These are phyloP conservation scores for Crocuta crocuta DNA, from an alignment of 2,113 vertebrate genomes.

Conservation along the genomic window DNA sequence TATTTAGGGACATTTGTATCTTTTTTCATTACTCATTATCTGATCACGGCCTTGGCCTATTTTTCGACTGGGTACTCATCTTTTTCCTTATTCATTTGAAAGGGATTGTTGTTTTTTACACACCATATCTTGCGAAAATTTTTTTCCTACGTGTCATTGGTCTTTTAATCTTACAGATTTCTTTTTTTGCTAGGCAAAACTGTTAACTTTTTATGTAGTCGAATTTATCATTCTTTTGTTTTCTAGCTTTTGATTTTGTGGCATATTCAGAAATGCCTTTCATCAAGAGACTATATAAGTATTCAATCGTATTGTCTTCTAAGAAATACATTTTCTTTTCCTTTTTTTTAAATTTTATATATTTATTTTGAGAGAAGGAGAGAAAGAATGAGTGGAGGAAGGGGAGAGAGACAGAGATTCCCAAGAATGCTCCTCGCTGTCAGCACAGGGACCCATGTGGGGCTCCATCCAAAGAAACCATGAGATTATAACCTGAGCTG, in stretches of 20 bases:
- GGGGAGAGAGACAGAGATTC: no score
- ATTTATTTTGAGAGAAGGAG: no score
- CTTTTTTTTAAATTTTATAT: no score
- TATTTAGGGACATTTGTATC: background rate
- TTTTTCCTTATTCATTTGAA: constrained; percentile 11
- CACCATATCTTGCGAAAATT: background rate
- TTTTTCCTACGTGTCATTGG: background rate
- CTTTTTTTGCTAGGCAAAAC: background rate
- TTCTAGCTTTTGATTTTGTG: background rate
- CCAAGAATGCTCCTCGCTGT: background rate
- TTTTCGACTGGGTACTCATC: background rate
- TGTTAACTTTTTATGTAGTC: background rate
- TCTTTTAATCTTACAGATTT: background rate
- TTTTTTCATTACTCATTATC: background rate
- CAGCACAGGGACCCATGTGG: no score
- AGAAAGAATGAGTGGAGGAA: no score
- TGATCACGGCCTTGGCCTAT: background rate
- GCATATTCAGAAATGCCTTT: background rate
- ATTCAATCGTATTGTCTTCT: background rate
- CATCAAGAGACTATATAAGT: background rate
- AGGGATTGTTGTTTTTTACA: background rate
- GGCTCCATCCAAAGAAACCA: no score
- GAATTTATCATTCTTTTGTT: background rate
- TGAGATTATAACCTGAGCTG: no score
- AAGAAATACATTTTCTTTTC: background rate